Conservation (phyloP, 37 sponge, comb jelly and placozoan species). For the Beroe forskalii region DNA sequence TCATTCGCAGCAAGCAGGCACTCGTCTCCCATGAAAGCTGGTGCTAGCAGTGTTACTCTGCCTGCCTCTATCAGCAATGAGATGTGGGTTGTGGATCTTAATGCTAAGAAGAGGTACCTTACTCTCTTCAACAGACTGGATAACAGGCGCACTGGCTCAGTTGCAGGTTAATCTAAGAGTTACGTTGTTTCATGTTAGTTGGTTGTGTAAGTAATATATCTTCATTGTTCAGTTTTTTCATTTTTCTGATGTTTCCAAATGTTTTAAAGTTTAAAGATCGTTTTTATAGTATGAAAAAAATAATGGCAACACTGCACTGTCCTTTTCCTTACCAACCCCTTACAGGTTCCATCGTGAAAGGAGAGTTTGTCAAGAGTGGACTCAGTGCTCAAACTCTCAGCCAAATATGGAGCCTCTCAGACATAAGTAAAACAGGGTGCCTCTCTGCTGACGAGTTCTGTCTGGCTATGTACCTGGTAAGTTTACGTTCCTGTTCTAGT, state of each 20-base stretch:
- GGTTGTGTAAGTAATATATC: too few relatives aligned
- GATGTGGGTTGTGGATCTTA: constrained; percentile 27
- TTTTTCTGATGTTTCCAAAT: too few relatives aligned
- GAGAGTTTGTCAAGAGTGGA: constrained; percentile 17
- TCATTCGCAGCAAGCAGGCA: background rate
- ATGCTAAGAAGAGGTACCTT: constrained; percentile 6
- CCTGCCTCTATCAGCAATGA: constrained; percentile 13
- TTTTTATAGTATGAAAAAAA: too few relatives aligned
- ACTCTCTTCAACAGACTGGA: constrained; percentile 9
- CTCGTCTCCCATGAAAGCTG: constrained; percentile 20
- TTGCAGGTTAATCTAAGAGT: background rate
- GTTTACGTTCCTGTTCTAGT: too few relatives aligned
- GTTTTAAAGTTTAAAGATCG: too few relatives aligned
- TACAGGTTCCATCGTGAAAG: constrained; percentile 1
- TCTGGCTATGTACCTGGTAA: constrained; percentile 44
- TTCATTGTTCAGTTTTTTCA: too few relatives aligned
- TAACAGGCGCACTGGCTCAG: background rate
- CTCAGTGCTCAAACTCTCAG: background rate
- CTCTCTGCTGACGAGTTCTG: constrained; percentile 45
- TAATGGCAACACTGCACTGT: too few relatives aligned
- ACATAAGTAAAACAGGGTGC: constrained; percentile 15
- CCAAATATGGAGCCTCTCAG: constrained; percentile 39
- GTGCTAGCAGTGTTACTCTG: background rate
- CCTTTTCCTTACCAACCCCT: too few relatives aligned
- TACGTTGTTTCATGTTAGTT: too few relatives aligned